Evolutionary conservation across 2,113 vertebrate species (phyloP), one percentile per base, ranked within the genome.

Genomic region (Turdus rufiventris): DNA sequence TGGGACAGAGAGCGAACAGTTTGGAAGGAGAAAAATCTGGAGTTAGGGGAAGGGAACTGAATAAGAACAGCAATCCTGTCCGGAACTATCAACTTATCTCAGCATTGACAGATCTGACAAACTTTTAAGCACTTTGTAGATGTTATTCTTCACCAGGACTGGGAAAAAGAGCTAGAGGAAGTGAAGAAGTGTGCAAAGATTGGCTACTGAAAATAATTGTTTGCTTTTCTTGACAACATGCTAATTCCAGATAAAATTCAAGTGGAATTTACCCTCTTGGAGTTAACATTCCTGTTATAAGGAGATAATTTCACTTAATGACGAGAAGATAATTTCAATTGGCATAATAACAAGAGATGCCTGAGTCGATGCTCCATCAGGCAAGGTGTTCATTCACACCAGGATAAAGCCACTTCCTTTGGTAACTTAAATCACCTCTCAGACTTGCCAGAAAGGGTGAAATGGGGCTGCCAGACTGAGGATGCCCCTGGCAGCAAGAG

Each of bases 61-160:
- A 43, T 8, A 62, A 36, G 24, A 68, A 15, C 17, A 17, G 7
- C 40, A 62, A 84, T 74, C 38, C 20, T 51, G 33, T 20, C 10
- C 10, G 33, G 20, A 61, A 12, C 20, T 34, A 34, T 31, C 8
- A 16, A 13, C 14, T 60, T 60, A 29, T 48, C 23, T 74, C 40
- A 63, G 9, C 29, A 62, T 4, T 23, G 25, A 24, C 36, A 33
- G 29, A 77, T 4, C 24, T 68, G 18, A 57, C 28, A 56, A 61
- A 31, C 7, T 9, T 51, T 34, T 28, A 56, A 40, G 6, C 24
- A 31, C 8, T 51, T 45, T 0, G 0, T 12, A 47, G 12, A 19
- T 38, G 11, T 24, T 21, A 14, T 36, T 79, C 24, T 45, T 79
- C 20, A 40, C 20, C 42, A 68, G 21, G 18, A 33, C 38, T 40